Percentiles rank a stretch among this genome's conserved stretches.
These are phyloP conservation scores for Pocillopora grandis DNA, from an alignment of 92 coral and sea anemone genomes.

Conservation along the genomic window DNA sequence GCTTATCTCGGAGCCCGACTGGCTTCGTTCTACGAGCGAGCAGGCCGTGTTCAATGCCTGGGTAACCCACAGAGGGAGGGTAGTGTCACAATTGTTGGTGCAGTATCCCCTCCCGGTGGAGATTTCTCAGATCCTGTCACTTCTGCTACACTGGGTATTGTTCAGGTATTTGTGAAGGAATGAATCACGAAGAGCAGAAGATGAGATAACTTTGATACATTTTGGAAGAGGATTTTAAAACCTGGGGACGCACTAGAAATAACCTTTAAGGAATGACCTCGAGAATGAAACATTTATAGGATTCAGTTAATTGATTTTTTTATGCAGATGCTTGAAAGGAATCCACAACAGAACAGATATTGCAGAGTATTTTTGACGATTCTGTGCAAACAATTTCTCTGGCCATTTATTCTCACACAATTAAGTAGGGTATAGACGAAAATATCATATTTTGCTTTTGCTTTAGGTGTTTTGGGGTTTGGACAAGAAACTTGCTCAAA, in stretches of 20 bases:
- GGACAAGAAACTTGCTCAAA: constrained; percentile 98
- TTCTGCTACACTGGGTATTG: constrained; percentile 95
- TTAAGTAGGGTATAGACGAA: too few relatives aligned
- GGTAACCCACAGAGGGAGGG: constrained; percentile 99
- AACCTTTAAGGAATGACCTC: too few relatives aligned
- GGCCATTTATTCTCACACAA: too few relatives aligned
- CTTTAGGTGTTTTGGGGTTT: constrained; percentile 97
- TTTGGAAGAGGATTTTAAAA: too few relatives aligned
- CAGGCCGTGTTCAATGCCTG: constrained; percentile 95
- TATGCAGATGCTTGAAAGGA: too few relatives aligned
- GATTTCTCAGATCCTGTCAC: constrained; percentile 99
- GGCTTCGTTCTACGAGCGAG: constrained; percentile 98
- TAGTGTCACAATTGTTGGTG: constrained; percentile 99
- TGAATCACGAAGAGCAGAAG: not conserved
- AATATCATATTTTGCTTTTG: not conserved
- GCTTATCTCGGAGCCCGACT: constrained; percentile 99
- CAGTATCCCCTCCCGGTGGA: constrained; percentile 99
- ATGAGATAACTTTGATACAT: not conserved
- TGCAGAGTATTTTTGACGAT: too few relatives aligned
- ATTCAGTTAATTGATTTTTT: too few relatives aligned
- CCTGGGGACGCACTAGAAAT: too few relatives aligned
- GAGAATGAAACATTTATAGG: too few relatives aligned
- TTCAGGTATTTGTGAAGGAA: constrained; percentile 69
- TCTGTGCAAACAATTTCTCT: too few relatives aligned
- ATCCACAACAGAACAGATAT: too few relatives aligned